These are phyloP conservation scores for Boloria selene DNA, from an alignment of 2,888 invertebrate genomes.

Conservation along the genomic window DNA sequence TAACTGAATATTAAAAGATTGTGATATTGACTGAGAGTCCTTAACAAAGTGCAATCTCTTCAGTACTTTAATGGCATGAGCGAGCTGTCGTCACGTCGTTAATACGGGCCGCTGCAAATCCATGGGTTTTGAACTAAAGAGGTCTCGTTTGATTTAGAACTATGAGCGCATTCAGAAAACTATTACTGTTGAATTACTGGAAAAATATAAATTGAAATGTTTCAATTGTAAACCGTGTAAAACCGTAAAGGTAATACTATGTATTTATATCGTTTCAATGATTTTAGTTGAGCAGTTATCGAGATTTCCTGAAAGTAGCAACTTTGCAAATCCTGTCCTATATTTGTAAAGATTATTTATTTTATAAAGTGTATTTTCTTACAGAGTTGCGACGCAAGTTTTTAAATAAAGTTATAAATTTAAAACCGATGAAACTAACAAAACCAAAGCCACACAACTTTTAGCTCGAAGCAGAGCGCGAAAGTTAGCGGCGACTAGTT, in stretches of 20 bases:
- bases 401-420: constrained; percentile 26
- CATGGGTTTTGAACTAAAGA: constrained; percentile 17
- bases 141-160: constrained; percentile 16
- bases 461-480: not conserved
- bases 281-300: not conserved
- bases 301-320: not conserved
- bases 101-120: constrained; percentile 15
- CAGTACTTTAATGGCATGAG: constrained; percentile 11
- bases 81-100: constrained; percentile 20
- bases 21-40: not conserved
- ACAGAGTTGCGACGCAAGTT: constrained; percentile 4
- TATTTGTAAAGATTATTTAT: not conserved
- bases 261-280: not conserved
- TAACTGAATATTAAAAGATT: not conserved
- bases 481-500: constrained; percentile 23
- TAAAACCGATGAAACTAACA: constrained; percentile 22
- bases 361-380: not conserved
- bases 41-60: constrained; percentile 1
- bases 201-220: constrained; percentile 13
- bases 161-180: constrained; percentile 18
- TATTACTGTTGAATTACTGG: constrained; percentile 6
- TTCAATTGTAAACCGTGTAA: constrained; percentile 7
- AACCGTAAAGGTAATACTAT: not conserved
- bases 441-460: constrained; percentile 22
- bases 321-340: too few relatives aligned